A percentile compares a stretch with the other conserved stretches of the same genome.
Conservation (phyloP, 2,797 vertebrate species). For the Chloroceryle amazona region DNA sequence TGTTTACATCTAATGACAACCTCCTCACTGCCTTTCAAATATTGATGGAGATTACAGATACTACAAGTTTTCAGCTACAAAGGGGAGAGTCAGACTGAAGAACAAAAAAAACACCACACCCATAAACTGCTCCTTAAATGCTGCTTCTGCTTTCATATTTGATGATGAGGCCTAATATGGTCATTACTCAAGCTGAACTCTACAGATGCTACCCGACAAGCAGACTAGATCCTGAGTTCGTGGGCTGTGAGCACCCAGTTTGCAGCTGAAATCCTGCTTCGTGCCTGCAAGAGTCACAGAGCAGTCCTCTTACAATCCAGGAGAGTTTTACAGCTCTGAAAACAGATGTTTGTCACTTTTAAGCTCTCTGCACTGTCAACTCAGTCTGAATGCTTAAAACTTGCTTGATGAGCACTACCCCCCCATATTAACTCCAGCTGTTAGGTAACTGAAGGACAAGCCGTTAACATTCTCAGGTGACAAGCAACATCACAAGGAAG, state of each 20-base stretch:
- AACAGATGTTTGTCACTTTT: not conserved
- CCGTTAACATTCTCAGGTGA: not conserved
- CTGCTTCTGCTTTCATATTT: not conserved
- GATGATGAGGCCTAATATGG: not conserved
- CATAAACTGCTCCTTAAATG: not conserved
- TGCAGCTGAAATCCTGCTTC: not conserved
- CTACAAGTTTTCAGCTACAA: not conserved
- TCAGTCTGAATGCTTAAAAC: not conserved
- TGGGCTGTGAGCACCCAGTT: accelerated
- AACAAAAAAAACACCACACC: not conserved
- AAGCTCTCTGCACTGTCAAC: not conserved
- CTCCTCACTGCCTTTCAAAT: not conserved
- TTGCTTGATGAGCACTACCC: not conserved
- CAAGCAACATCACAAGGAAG: not conserved
- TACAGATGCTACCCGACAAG: not conserved
- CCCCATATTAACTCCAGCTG: not conserved
- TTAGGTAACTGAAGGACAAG: not conserved
- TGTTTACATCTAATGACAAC: not conserved
- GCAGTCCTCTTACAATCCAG: not conserved
- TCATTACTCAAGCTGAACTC: not conserved
- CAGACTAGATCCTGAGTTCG: not conserved
- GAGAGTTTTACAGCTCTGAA: not conserved
- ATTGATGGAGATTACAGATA: not conserved
- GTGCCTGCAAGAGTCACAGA: not conserved
- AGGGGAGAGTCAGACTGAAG: not conserved